A percentile compares a stretch with the other conserved stretches of the same genome.
Conservation (phyloP, 92 coral and sea anemone species). For the Umimayanthus chanpuru region DNA sequence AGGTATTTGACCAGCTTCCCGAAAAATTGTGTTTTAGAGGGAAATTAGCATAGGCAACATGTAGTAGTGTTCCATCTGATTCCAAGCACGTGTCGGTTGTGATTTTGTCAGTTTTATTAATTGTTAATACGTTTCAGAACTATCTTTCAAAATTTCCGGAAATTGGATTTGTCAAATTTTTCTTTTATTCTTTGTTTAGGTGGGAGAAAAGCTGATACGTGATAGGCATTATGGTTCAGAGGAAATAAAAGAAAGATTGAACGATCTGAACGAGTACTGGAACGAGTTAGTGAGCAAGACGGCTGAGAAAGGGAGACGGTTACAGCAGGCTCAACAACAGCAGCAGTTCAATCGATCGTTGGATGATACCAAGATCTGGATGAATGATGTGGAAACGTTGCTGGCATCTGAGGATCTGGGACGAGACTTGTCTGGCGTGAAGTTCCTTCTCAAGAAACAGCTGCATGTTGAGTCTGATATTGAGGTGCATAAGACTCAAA, state of each 20-base stretch:
- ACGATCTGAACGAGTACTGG: conserved; percentile 76
- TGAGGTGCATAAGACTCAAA: conserved; percentile 74
- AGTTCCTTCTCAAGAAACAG: conserved; percentile 90
- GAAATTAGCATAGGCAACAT: not conserved
- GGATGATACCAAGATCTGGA: conserved; percentile 85
- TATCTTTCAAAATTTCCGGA: not conserved
- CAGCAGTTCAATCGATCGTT: conserved; percentile 78
- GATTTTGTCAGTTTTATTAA: not conserved
- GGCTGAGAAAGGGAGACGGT: conserved; percentile 73
- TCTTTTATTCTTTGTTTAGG: conserved; percentile 51
- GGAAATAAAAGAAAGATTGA: conserved; percentile 67
- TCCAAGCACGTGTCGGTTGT: no score
- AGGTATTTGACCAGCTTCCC: not conserved
- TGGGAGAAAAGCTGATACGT: conserved; percentile 68
- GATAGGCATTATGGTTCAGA: conserved; percentile 78
- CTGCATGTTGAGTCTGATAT: conserved; percentile 78
- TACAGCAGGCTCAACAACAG: conserved; percentile 89
- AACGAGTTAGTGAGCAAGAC: conserved; percentile 65
- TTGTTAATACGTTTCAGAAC: not conserved
- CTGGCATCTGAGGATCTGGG: conserved; percentile 90
- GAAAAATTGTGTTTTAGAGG: no score
- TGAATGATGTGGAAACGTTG: conserved; percentile 85
- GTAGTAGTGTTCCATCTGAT: not conserved
- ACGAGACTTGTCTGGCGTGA: conserved; percentile 84
- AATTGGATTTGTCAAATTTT: not conserved